Evolutionary conservation across 1,140 invertebrate genomes (phyloP).

Genomic region (Copidosoma floridanum): DNA sequence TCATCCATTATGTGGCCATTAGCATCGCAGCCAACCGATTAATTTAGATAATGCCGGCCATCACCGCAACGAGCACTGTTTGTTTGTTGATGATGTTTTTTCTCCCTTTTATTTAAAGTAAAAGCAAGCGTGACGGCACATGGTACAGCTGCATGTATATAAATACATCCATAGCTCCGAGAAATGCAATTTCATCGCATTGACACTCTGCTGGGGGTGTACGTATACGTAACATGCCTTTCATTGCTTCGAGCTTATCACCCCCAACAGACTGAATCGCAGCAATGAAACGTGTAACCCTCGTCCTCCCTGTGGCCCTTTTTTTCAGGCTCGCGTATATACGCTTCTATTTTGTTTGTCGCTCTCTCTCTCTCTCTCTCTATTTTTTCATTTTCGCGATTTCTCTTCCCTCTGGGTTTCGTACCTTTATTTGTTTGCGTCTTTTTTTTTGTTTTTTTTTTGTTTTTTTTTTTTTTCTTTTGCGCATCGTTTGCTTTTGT

Average conservation of each 20-base stretch:
- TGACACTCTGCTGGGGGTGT: neutral
- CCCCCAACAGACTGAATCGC: neutral
- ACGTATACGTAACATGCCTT: no score
- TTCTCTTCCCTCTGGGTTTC: neutral
- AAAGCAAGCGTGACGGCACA: neutral
- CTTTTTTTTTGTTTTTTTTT: neutral
- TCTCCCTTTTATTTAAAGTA: neutral
- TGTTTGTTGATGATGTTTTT: no score
- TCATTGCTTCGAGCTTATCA: neutral
- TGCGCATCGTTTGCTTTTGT: no score
- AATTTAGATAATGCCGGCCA: no score
- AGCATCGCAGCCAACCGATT: no score
- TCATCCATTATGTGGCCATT: no score
- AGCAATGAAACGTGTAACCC: neutral
- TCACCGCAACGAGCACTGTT: no score
- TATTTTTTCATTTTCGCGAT: neutral
- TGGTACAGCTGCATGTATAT: neutral
- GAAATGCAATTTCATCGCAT: slow-evolving; percentile 4
- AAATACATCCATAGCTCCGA: neutral
- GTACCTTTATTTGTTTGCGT: neutral
- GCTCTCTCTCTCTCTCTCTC: neutral
- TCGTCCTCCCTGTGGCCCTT: neutral
- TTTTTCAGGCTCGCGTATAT: no score
- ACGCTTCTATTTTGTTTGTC: neutral
- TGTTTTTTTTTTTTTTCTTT: no score